phyloP scores from a whole-genome alignment of 2,113 vertebrate genomes.

The Desmodus rotundus region DNA sequence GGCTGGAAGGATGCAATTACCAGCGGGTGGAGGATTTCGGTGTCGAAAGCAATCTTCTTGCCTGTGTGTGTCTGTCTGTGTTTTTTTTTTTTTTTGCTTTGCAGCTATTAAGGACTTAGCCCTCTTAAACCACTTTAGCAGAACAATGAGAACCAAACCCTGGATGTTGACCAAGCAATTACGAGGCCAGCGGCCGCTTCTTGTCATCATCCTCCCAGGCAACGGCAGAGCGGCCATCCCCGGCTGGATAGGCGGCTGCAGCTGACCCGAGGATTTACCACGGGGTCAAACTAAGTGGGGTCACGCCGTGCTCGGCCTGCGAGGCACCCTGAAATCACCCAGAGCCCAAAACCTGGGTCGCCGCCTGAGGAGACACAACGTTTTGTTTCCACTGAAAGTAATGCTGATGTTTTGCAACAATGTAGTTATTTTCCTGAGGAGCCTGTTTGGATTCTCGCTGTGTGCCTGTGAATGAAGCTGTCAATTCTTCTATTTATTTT shows the following conservation, averaged over 20 bases:
- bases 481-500: too few relatives aligned
- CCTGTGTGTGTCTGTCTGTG: rapidly evolving
- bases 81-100: neutral
- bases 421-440: too few relatives aligned
- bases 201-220: neutral
- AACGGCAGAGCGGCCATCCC: neutral
- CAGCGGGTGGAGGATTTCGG: too few relatives aligned
- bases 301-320: neutral
- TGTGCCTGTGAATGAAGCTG: neutral
- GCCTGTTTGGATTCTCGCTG: too few relatives aligned
- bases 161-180: neutral
- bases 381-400: too few relatives aligned
- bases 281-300: neutral
- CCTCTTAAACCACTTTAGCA: neutral
- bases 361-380: too few relatives aligned
- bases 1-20: neutral
- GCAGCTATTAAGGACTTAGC: neutral
- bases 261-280: neutral
- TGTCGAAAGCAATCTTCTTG: neutral
- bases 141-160: neutral
- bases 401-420: too few relatives aligned
- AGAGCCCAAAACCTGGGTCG: neutral
- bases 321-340: neutral
- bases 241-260: neutral
- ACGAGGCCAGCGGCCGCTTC: neutral